Base-by-base conservation (phyloP, 2,888 invertebrate genomes). In the Eupelmus urozonus region DNA sequence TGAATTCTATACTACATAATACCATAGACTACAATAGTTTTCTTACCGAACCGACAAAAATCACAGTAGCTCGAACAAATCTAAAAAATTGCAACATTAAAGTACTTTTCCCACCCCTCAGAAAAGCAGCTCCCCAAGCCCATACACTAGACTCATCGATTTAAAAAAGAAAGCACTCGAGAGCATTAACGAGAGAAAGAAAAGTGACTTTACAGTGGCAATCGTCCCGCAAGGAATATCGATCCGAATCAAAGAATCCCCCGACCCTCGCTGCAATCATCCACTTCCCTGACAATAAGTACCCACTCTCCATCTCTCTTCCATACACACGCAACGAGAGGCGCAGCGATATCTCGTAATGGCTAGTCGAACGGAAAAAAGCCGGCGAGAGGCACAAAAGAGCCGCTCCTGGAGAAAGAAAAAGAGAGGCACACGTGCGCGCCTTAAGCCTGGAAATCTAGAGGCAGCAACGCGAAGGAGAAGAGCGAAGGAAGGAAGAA, bases 261-360 rank as follows among this genome's bases (percentile, higher is more conserved):
- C 27, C 34, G 2, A 16, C 62, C 29, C 69, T 5, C 53, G 55
- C 63, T 80, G 81, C 81, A 81, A 82, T 81, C 80, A 78, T 80
- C 76, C 67, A 55, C 55, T 77, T 13, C 25, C 49, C 18, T 59
- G 13, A 13, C 53, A 27, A 51, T 63, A 72, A 63, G 55, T 72
- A 40, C 23, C 53, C 16, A 13, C 20, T 42, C 20, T 5, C 18
- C 9, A n/a, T 11, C 11, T 23, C 49, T n/a, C n/a, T 13, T 53
- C 34, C 34, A 34, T 34, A 34, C 9, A 34, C 5, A 34, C n/a
- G n/a, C n/a, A n/a, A n/a, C n/a, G n/a, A n/a, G 9, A 34, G 34
- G 9, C 9, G 23, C 11, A 62, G 40, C 23, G 55, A 23, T 73
- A 57, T 57, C 45, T 51, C 57, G 13, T 55, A 73, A 65, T 57